Percentiles rank a stretch among this genome's conserved stretches.
Evolutionary conservation across 1,140 invertebrate species (phyloP).

Genomic region (Radopholus similis): DNA sequence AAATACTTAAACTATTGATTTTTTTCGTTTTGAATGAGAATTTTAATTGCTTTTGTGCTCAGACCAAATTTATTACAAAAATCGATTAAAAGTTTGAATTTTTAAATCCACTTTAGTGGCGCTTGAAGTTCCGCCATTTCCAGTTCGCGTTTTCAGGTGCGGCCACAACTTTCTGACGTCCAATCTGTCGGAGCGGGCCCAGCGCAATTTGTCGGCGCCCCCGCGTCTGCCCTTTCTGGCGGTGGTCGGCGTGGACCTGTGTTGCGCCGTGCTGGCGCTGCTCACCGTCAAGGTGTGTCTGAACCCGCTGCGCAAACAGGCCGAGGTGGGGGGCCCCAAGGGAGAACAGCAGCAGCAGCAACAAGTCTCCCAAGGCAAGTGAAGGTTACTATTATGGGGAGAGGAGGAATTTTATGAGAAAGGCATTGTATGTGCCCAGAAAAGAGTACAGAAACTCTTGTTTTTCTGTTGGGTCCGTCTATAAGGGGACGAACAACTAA

Average conservation of each 20-base stretch:
- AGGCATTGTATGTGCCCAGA: too few species aligned
- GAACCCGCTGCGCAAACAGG: constrained; percentile 73
- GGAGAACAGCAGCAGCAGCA: background rate
- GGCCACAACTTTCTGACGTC: constrained; percentile 42
- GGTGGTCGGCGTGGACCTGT: constrained; percentile 74
- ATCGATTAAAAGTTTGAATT: too few species aligned
- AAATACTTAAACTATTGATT: too few species aligned
- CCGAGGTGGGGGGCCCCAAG: background rate
- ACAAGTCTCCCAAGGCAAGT: too few species aligned
- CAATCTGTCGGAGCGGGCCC: constrained; percentile 24
- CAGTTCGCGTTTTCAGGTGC: constrained; percentile 31
- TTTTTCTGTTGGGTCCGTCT: too few species aligned
- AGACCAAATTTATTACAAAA: too few species aligned
- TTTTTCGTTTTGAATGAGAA: too few species aligned
- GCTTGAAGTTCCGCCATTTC: background rate
- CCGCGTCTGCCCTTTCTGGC: constrained; percentile 74
- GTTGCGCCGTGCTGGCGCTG: constrained; percentile 77
- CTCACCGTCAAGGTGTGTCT: constrained; percentile 79
- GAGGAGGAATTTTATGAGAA: too few species aligned
- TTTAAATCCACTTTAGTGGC: background rate
- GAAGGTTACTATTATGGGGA: too few species aligned
- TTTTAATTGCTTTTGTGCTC: too few species aligned
- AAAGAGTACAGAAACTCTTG: too few species aligned
- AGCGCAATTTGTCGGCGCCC: constrained; percentile 68
- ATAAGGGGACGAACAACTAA: too few species aligned